Evolutionary conservation across 2,113 vertebrate genomes (phyloP).

Genomic region (Bubo blakistoni): DNA sequence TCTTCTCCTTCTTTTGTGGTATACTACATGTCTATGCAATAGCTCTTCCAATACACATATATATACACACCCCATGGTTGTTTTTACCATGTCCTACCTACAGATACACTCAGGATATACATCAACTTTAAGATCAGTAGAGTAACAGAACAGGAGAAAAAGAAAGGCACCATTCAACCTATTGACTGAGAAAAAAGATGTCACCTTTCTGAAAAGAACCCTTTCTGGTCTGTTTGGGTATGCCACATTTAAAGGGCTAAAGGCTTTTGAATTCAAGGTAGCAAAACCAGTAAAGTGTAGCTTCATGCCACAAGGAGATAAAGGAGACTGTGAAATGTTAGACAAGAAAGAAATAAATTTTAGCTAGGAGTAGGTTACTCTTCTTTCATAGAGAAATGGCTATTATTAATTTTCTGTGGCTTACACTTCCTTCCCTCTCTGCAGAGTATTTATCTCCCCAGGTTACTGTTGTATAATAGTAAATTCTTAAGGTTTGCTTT

Average conservation of each 20-base stretch:
- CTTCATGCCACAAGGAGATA: background rate
- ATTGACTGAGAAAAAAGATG: background rate
- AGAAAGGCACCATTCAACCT: background rate
- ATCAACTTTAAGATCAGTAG: background rate
- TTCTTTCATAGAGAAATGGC: background rate
- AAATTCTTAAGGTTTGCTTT: constrained; percentile 30
- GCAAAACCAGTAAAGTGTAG: background rate
- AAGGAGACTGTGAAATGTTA: background rate
- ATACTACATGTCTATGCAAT: background rate
- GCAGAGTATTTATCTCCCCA: constrained; percentile 4
- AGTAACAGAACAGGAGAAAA: background rate
- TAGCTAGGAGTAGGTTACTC: background rate
- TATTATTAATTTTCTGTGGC: constrained; percentile 7
- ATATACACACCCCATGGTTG: background rate
- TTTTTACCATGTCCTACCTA: background rate
- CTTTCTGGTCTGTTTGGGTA: background rate
- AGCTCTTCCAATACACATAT: background rate
- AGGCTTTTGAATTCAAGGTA: background rate
- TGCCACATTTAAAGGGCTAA: background rate
- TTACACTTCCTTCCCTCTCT: background rate
- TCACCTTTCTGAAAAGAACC: background rate
- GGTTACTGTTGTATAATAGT: background rate
- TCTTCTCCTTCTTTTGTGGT: background rate
- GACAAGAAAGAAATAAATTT: background rate
- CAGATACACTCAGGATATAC: background rate